Evolutionary conservation across 1,140 invertebrate genomes (phyloP), one percentile per base, ranked within the genome.

Genomic region (Macrostomum lignano): DNA sequence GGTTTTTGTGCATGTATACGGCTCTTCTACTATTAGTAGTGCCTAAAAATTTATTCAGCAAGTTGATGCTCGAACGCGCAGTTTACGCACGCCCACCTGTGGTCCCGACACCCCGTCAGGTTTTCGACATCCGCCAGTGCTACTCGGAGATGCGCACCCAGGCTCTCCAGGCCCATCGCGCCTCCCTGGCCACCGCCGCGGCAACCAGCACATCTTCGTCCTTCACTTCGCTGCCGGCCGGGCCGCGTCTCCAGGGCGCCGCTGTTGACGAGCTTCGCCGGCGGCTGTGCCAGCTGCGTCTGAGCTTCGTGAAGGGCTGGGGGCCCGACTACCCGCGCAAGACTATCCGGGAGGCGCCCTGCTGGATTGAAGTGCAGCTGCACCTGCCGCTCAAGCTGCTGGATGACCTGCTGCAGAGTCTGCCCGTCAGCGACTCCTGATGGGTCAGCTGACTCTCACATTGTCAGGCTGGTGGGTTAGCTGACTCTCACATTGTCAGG

Each of bases 251-350:
- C n/a, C n/a, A n/a, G n/a, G 82, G 82, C 13, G 88, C 93, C 40
- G 84, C 86, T 7, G 88, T 96, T 2, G 88, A 96, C 56, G 86
- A 96, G 62, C 64, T 96, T 26, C 62, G 88, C 36, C n/a, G n/a
- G n/a, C 65, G 84, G 35, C 66, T 94, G 19, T 94, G 86, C 52
- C 86, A 94, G 49, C 64, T 94, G 40, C 67, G 84, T 25, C 61
- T 63, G 49, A 61, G 58, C 28, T 63, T 63, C 41, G 61, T 62
- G 15, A 63, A 63, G 37, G 58, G 61, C 6, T 63, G 60, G 60
- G 60, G 60, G 23, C 54, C 60, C 1, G 60, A 63, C 31, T 63
- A 63, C 40, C 60, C 59, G 33, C 46, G 61, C 7, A 57, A 62
- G 40, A 58, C 59, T 32, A 59, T 63, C 1, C 63, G 60, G 0